These are phyloP conservation scores for Polyommatus iphigenia DNA, from an alignment of 2,888 invertebrate species.

Conservation along the genomic window DNA sequence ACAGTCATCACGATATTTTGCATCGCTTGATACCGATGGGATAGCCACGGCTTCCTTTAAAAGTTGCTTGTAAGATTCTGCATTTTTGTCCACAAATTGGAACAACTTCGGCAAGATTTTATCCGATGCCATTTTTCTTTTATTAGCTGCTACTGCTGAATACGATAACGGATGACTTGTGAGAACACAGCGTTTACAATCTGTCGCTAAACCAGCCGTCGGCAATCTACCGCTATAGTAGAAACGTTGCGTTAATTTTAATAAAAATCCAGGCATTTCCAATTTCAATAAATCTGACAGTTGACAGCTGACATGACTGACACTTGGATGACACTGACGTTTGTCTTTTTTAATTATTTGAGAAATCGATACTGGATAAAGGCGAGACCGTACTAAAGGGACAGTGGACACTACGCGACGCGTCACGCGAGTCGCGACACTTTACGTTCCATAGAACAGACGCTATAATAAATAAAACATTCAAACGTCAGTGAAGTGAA, in stretches of 20 bases:
- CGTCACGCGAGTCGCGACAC: too few species aligned
- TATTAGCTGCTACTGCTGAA: conserved; percentile 49
- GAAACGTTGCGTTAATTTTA: conserved; percentile 52
- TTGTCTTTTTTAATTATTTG: neutral
- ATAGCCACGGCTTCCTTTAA: conserved; percentile 94
- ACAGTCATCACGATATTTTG: conserved; percentile 89
- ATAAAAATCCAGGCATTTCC: conserved; percentile 40
- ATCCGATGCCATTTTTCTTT: conserved; percentile 60
- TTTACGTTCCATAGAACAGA: too few species aligned
- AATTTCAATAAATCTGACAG: neutral
- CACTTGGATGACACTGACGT: neutral
- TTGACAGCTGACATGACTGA: neutral
- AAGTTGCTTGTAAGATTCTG: conserved; percentile 86
- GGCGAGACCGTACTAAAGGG: too few species aligned
- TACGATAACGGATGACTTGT: conserved; percentile 43
- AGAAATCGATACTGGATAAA: too few species aligned
- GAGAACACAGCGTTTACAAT: conserved; percentile 44
- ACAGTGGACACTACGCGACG: too few species aligned
- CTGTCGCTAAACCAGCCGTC: conserved; percentile 39
- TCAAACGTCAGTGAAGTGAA: too few species aligned
- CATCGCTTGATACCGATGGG: conserved; percentile 96
- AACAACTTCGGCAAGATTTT: conserved; percentile 67
- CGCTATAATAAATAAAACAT: too few species aligned
- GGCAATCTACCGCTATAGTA: conserved; percentile 51
- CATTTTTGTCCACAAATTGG: conserved; percentile 90